Base-by-base conservation (phyloP, 2,888 invertebrate species). In the Congeria kusceri region DNA sequence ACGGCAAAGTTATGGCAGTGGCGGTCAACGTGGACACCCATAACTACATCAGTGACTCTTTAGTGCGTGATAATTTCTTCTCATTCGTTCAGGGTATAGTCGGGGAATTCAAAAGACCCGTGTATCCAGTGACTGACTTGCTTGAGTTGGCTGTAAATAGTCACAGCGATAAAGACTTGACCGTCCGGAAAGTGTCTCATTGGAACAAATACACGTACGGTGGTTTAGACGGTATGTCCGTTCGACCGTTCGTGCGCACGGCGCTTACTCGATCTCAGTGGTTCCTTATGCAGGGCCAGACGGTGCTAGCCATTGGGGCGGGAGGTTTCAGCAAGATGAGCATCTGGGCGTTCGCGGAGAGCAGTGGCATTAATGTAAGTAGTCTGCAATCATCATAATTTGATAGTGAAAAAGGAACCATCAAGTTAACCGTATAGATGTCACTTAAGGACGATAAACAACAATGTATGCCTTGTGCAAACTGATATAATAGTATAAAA, bases 21-120 rank as follows among this genome's bases (percentile, higher is more conserved):
- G 78, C 77, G 11, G 84, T 87, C 4, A 86, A 86, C 61, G 85
- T 87, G 28, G 87, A 87, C 74, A 82, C 80, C 18, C 88, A 86
- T 49, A 84, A 85, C 61, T 86, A 86, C 61, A 78, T 78, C 15
- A 72, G 73, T 18, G 78, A 71, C 61, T 76, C 78, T 29, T 75
- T 73, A 53, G 46, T 83, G 20, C 81, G 49, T n/a, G 85, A 85
- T 29, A 71, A 39, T 47, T 32, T 57, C 76, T n/a, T 69, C 76
- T 27, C 69, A 67, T 15, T 20, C 49, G 20, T 15, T 4, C 3
- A 20, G 7, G 18, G 58, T 67, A 2, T 25, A 27, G 5, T 23
- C 56, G 1, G 81, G 83, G 15, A 29, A 46, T 23, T 65, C 84
- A 18, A 77, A 77, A n/a, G 20, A 59, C n/a, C 77, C 80, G 0